Base-by-base conservation (phyloP, 2,888 invertebrate genomes). In the Ochropleura plecta region DNA sequence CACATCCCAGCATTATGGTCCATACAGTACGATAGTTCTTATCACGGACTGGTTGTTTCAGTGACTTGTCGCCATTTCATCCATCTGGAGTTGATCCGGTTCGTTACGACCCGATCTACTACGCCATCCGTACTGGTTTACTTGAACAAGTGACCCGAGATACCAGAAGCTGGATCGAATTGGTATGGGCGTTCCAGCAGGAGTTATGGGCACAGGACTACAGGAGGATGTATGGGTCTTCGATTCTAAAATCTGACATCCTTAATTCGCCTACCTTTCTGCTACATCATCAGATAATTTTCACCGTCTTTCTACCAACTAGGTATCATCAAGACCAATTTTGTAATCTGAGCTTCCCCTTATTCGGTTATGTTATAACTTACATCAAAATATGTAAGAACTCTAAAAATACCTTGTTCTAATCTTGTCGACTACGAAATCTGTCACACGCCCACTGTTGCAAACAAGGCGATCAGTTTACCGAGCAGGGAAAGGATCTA, bases 391-490 rank as follows among this genome's bases (percentile, higher is more conserved):
- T 49, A 30, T 30, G n/a, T 16, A 75, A 57, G 49, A 40, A 40
- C 16, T 55, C n/a, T 42, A 71, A 80, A 63, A 57, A 9, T 51
- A 70, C 67, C 40, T 20, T 53, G n/a, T 12, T 53, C 12, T 10
- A 49, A 42, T 42, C 62, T 76, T 59, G 74, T 69, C 48, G 65
- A 69, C 65, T 84, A 71, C 78, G 73, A 81, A 82, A 84, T 86
- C 84, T 85, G 86, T 86, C 86, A 82, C 81, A 87, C 84, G 83
- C 82, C 86, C 75, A 73, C 73, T 90, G 87, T 90, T 86, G 91
- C 88, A 91, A 92, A 81, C 88, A 57, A 86, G 83, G 81, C 87
- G 86, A 90, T 90, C 88, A 90, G 88, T 90, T 89, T 90, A 90
- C 90, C 79, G 77, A 76, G 81, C 77, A 89, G 89, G 88, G 90